Evolutionary conservation across 2,113 vertebrate species (phyloP), one percentile per base, ranked within the genome.

Genomic region (Agapornis roseicollis): DNA sequence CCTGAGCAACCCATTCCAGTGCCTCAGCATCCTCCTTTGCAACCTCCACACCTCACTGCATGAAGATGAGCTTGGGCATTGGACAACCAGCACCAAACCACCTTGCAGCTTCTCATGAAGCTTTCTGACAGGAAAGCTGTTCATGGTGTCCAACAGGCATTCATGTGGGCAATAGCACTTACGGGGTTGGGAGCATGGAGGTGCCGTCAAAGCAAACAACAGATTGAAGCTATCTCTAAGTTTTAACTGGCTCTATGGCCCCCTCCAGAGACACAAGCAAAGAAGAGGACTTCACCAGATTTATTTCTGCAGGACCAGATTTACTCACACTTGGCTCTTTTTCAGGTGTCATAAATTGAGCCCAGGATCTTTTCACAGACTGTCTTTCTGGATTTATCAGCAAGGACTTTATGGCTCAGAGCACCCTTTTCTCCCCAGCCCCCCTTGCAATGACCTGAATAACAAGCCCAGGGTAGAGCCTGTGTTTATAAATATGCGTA

Each of bases 351-450:
- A 6, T 96, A 97, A 97, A 97, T 96, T 25, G 19, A 80, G 42
- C 10, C 56, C 41, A 25, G 84, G 91, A 58, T 90, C 86, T 86
- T 81, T 87, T 65, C 81, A 35, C 76, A 42, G 87, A 65, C 86
- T 95, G 92, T 86, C 94, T 86, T 52, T 63, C 66, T 73, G 82
- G 91, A 96, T 97, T 97, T 94, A 95, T 97, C 95, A 89, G 89
- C 56, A 92, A 79, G 79, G 55, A 92, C 60, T 90, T 90, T 35
- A 90, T 83, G 63, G 85, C 88, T 89, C 83, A 49, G 35, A 61
- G 47, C n/a, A 53, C 27, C 15, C 16, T 61, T 25, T 84, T 81
- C 69, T 25, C 39, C 65, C 56, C 76, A 52, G 11, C 82, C 84
- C 55, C 63, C 58, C 61, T 81, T 58, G 60, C 89, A 55, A 1